phyloP scores from a whole-genome alignment of 2,888 invertebrate species.

The Cloeon dipterum region DNA sequence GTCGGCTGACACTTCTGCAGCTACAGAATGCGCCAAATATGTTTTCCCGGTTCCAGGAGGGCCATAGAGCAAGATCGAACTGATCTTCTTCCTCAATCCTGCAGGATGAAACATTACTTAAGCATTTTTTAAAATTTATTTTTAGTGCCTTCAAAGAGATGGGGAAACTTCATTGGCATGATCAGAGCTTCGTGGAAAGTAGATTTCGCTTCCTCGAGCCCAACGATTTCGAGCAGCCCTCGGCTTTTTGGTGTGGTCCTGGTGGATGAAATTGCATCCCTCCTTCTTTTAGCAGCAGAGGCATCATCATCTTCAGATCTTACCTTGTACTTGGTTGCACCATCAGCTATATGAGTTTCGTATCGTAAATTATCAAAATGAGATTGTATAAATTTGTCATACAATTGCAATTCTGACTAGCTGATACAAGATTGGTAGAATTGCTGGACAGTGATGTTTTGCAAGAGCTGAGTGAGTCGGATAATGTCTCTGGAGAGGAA shows the following conservation, averaged over 20 bases:
- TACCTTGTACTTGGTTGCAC: no score
- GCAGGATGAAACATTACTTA: no score
- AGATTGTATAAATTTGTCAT: no score
- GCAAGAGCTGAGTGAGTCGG: no score
- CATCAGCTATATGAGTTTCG: no score
- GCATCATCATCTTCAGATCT: not conserved
- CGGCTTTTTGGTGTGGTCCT: not conserved
- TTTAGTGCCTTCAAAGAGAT: conserved; percentile 25
- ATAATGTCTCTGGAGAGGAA: no score
- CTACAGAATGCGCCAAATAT: conserved; percentile 18
- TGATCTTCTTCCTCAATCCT: conserved; percentile 20
- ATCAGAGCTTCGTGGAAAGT: conserved; percentile 23
- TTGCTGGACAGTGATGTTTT: no score
- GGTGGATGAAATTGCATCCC: not conserved
- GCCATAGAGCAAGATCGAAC: conserved; percentile 26
- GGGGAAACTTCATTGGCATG: conserved; percentile 26
- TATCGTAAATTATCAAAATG: no score
- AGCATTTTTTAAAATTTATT: no score
- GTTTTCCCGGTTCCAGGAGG: conserved; percentile 27
- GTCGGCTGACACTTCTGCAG: conserved; percentile 23
- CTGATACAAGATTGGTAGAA: no score
- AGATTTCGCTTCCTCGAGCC: conserved; percentile 23
- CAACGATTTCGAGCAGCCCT: conserved; percentile 23
- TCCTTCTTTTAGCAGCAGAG: no score
- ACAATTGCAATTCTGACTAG: no score